These are phyloP conservation scores for Lysandra coridon DNA, from an alignment of 2,888 invertebrate species.

Conservation along the genomic window DNA sequence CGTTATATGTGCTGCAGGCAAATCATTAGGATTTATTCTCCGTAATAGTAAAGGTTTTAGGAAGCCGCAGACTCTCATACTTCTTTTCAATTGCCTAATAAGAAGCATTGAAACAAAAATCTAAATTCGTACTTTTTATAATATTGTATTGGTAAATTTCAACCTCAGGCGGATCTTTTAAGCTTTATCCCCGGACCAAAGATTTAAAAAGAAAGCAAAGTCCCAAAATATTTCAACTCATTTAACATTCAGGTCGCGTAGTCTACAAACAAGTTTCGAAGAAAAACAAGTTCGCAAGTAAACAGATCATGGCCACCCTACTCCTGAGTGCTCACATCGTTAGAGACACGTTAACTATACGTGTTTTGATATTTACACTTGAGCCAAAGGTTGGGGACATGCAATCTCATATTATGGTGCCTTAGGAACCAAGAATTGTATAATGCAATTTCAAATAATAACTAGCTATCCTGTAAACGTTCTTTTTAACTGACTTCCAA, in stretches of 20 bases:
- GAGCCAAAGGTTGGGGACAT: conserved; percentile 18
- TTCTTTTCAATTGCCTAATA: no score
- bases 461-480: no score
- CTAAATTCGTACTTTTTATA: no score
- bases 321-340: conserved; percentile 32
- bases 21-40: no score
- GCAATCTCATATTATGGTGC: not conserved
- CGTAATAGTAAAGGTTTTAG: no score
- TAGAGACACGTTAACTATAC: conserved; percentile 33
- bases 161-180: not conserved
- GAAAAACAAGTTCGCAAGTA: not conserved
- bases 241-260: conserved; percentile 11
- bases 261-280: not conserved
- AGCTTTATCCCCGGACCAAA: not conserved
- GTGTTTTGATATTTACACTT: conserved; percentile 32
- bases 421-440: not conserved
- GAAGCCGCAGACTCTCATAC: no score
- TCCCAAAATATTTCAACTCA: not conserved
- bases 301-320: conserved; percentile 28
- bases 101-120: no score
- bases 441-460: not conserved
- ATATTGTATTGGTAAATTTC: not conserved
- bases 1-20: no score
- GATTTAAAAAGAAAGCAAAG: not conserved
- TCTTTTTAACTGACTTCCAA: not conserved